Percentiles rank a stretch among this genome's conserved stretches.
These are phyloP conservation scores for Lutjanus campechanus DNA, from an alignment of 2,797 vertebrate genomes.

Conservation along the genomic window DNA sequence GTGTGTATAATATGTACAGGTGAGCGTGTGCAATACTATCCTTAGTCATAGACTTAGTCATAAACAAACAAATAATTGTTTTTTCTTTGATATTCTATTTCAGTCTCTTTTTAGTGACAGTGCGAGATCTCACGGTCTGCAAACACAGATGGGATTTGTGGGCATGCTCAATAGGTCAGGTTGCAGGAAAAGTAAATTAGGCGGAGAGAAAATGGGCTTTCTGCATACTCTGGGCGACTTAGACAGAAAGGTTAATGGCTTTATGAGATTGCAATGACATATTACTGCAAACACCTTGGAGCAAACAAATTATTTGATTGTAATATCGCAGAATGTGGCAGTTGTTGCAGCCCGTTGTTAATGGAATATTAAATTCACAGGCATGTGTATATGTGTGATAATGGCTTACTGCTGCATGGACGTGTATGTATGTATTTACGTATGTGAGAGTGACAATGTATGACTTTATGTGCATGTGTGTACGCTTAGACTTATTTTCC, in stretches of 20 bases:
- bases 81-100: conserved; percentile 26
- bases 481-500: neutral
- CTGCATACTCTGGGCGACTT: conserved; percentile 36
- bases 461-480: conserved; percentile 14
- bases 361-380: conserved; percentile 55
- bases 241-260: conserved; percentile 74
- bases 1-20: conserved; percentile 26
- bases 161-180: conserved; percentile 52
- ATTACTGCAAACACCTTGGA: conserved; percentile 69
- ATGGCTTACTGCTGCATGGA: neutral
- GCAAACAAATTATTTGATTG: conserved; percentile 72
- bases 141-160: conserved; percentile 44
- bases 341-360: conserved; percentile 42
- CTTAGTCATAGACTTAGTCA: neutral
- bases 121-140: neutral
- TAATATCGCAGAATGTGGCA: conserved; percentile 36
- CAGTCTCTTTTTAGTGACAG: conserved; percentile 4
- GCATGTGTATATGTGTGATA: conserved; percentile 14
- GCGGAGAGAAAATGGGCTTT: conserved; percentile 62
- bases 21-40: neutral
- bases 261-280: conserved; percentile 68
- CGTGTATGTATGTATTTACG: conserved; percentile 11
- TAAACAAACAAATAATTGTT: conserved; percentile 29
- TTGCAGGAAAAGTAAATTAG: conserved; percentile 64
- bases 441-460: neutral